phyloP scores from a whole-genome alignment of 2,797 vertebrate species.

The Tolypeutes matacus region DNA sequence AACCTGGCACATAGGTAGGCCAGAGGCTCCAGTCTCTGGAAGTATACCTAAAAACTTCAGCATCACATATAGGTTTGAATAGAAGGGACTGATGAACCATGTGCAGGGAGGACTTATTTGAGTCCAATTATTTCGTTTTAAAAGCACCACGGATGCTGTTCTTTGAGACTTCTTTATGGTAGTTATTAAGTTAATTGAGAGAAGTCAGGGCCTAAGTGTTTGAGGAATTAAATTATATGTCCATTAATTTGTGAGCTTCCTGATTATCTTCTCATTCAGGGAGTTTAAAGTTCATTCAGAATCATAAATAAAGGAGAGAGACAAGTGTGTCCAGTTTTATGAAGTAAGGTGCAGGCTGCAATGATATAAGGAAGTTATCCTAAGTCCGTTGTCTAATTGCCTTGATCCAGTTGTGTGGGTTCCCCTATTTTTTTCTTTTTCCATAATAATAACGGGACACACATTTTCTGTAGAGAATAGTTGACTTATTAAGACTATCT shows the following conservation, averaged over 20 bases:
- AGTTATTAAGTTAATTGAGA: constrained; percentile 60
- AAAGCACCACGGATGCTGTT: constrained; percentile 21
- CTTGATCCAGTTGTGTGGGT: constrained; percentile 38
- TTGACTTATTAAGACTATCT: constrained; percentile 23
- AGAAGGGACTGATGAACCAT: too few species aligned
- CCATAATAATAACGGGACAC: not conserved
- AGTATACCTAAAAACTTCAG: too few species aligned
- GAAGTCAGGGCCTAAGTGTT: constrained; percentile 50
- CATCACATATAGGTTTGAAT: too few species aligned
- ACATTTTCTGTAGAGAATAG: constrained; percentile 18
- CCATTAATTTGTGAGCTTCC: constrained; percentile 54
- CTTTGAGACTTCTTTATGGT: constrained; percentile 30
- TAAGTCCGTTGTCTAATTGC: constrained; percentile 15
- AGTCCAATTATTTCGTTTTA: constrained; percentile 58
- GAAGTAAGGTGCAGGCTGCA: constrained; percentile 1
- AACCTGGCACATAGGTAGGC: too few species aligned
- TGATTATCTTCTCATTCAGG: constrained; percentile 62
- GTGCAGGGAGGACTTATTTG: too few species aligned
- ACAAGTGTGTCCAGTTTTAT: constrained; percentile 4
- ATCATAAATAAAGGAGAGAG: constrained; percentile 50
- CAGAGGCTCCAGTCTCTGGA: too few species aligned
- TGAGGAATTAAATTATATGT: constrained; percentile 59
- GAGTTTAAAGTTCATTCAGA: constrained; percentile 60
- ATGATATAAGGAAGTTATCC: constrained; percentile 48
- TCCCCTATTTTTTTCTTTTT: constrained; percentile 21